Conservation (phyloP, 2,113 vertebrate genomes). For the Salvelinus alpinus region DNA sequence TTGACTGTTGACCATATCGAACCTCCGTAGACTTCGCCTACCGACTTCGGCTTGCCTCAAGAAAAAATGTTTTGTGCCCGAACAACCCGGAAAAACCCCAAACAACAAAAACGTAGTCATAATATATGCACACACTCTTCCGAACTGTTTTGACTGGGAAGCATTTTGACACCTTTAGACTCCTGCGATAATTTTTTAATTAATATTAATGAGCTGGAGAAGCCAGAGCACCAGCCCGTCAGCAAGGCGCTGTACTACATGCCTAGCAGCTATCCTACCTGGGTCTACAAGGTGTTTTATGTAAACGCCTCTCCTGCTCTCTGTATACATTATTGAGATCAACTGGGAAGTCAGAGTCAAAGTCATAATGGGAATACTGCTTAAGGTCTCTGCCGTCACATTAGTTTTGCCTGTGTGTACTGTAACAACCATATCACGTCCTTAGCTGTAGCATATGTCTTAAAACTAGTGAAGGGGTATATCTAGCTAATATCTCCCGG, state of each 20-base stretch:
- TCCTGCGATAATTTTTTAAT: slow-evolving; percentile 45
- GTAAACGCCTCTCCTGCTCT: slow-evolving; percentile 45
- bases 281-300: slow-evolving; percentile 53
- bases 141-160: slow-evolving; percentile 32
- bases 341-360: slow-evolving; percentile 37
- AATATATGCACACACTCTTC: too few relatives aligned
- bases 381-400: slow-evolving; percentile 42
- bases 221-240: neutral
- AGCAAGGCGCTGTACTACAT: neutral
- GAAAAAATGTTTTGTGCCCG: too few relatives aligned
- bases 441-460: neutral
- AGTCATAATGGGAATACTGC: slow-evolving; percentile 31
- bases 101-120: too few relatives aligned
- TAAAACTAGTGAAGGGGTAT: slow-evolving; percentile 26
- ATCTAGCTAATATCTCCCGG: slow-evolving; percentile 4
- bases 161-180: slow-evolving; percentile 2
- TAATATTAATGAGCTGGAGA: slow-evolving; percentile 58
- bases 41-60: too few relatives aligned
- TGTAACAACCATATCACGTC: slow-evolving; percentile 31
- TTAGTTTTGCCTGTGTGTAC: slow-evolving; percentile 28
- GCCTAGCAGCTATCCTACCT: slow-evolving; percentile 52
- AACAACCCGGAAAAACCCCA: too few relatives aligned
- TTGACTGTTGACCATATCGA: too few relatives aligned
- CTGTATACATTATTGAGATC: slow-evolving; percentile 60
- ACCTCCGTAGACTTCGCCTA: too few relatives aligned